phyloP scores from a whole-genome alignment of 2,888 invertebrate genomes.

The Tinea trinotella region DNA sequence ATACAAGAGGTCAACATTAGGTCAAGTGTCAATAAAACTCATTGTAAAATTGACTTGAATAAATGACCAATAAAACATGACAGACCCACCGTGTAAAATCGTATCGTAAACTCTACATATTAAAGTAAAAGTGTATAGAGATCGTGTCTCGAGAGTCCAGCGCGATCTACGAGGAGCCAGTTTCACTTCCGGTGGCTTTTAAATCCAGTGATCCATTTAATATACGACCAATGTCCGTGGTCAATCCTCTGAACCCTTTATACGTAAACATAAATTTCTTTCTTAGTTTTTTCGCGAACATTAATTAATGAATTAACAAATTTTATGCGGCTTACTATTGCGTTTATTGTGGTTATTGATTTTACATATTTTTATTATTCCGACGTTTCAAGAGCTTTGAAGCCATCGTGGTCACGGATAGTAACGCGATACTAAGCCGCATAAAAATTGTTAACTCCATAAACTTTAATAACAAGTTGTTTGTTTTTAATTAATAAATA shows the following conservation, averaged over 20 bases:
- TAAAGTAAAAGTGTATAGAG: slow-evolving; percentile 19
- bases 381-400: no score
- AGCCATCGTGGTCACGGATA: no score
- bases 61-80: not conserved
- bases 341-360: no score
- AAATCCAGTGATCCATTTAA: slow-evolving; percentile 13
- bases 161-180: slow-evolving; percentile 28
- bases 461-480: no score
- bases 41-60: not conserved
- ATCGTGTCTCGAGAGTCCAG: slow-evolving; percentile 13
- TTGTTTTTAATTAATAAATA: no score
- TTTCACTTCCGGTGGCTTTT: slow-evolving; percentile 41
- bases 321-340: no score
- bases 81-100: not conserved
- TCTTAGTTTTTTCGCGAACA: no score
- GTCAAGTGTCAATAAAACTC: slow-evolving; percentile 3
- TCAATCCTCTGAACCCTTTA: not conserved
- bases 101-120: not conserved
- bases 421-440: no score
- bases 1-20: slow-evolving; percentile 1
- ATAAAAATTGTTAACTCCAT: no score
- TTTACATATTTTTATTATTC: no score
- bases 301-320: no score
- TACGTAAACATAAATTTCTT: not conserved
- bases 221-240: slow-evolving; percentile 19